phyloP scores from a whole-genome alignment of 2,888 invertebrate species.

The Parnassius mnemosyne region DNA sequence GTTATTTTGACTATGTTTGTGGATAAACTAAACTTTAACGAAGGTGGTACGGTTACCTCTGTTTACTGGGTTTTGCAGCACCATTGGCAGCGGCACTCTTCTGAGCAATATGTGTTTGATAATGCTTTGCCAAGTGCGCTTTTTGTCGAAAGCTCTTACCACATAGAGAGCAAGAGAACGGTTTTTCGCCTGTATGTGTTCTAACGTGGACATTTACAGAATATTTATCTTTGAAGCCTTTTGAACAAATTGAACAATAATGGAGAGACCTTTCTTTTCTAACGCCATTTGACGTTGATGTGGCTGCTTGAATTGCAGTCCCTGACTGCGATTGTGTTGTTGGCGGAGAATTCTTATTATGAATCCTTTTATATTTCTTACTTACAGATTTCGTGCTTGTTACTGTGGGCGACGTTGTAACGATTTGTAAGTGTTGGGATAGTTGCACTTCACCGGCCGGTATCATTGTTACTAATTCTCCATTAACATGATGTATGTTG shows the following conservation, averaged over 20 bases:
- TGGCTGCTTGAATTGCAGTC: conserved; percentile 73
- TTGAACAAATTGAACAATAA: conserved; percentile 95
- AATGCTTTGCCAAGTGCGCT: conserved; percentile 95
- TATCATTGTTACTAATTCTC: conserved; percentile 72
- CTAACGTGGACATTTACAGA: conserved; percentile 98
- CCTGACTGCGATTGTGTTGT: conserved; percentile 58
- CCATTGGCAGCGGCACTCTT: conserved; percentile 86
- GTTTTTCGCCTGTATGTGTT: conserved; percentile 98
- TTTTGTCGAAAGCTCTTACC: conserved; percentile 96
- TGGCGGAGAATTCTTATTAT: conserved; percentile 74
- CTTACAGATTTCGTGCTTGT: conserved; percentile 82
- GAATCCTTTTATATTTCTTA: conserved; percentile 87
- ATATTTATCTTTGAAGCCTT: conserved; percentile 97
- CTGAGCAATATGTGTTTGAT: conserved; percentile 95
- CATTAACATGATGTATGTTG: conserved; percentile 76
- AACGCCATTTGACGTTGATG: conserved; percentile 85
- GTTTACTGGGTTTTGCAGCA: conserved; percentile 78
- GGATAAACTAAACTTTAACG: conserved; percentile 34
- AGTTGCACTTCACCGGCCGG: conserved; percentile 70
- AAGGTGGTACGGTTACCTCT: conserved; percentile 64
- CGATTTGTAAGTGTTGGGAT: conserved; percentile 78
- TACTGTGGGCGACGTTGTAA: conserved; percentile 81
- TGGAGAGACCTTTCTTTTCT: conserved; percentile 93
- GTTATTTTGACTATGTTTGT: conserved; percentile 69
- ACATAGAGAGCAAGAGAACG: conserved; percentile 96